Percentiles rank a stretch among this genome's conserved stretches.
phyloP scores from a whole-genome alignment of 2,113 vertebrate species.

The Microtus richardsoni region DNA sequence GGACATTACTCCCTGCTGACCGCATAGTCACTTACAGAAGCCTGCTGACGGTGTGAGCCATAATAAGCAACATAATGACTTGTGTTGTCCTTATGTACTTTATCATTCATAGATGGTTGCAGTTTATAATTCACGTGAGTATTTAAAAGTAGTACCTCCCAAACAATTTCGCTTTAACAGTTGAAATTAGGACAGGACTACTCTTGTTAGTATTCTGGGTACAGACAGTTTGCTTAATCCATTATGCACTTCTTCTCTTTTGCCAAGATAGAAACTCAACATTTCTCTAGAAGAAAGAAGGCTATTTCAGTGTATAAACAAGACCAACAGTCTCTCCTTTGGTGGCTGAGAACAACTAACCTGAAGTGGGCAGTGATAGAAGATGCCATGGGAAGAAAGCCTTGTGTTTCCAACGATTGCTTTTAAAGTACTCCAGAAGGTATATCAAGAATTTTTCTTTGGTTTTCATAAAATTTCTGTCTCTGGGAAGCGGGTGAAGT shows the following conservation, averaged over 20 bases:
- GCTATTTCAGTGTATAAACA: background rate
- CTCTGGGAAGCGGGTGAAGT: background rate
- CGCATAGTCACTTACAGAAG: background rate
- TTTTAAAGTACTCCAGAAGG: background rate
- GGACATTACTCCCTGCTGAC: background rate
- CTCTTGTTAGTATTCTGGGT: background rate
- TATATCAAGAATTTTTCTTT: background rate
- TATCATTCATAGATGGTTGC: background rate
- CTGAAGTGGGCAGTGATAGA: background rate
- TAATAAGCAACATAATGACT: background rate
- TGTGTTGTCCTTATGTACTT: background rate
- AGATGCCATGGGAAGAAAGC: slow-evolving; percentile 9
- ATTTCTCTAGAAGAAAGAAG: background rate
- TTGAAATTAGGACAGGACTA: background rate
- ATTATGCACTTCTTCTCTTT: background rate
- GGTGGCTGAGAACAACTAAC: slow-evolving; percentile 18
- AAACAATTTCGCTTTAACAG: background rate
- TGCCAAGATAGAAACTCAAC: background rate
- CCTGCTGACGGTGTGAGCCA: background rate
- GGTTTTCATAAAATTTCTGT: background rate
- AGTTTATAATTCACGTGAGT: background rate
- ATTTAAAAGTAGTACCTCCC: background rate
- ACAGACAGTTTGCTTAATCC: background rate
- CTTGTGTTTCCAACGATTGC: background rate
- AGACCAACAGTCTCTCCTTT: background rate